phyloP scores from a whole-genome alignment of 2,888 invertebrate genomes.

The Eupeodes latifasciatus region DNA sequence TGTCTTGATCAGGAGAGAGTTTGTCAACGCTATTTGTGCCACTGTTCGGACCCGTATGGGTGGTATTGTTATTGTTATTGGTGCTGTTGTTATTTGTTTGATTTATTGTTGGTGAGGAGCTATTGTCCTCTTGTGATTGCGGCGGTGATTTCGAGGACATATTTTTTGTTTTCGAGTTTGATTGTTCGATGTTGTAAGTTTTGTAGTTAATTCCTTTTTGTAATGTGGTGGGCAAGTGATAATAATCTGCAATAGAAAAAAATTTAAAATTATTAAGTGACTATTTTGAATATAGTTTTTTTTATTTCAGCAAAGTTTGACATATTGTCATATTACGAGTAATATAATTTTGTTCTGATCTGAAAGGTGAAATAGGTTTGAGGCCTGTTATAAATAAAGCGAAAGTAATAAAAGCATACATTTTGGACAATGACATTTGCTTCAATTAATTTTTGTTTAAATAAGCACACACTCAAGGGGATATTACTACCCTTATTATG shows the following conservation, averaged over 20 bases:
- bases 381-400: too few species aligned
- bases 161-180: conserved; percentile 13
- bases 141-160: conserved; percentile 67
- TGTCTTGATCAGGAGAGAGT: conserved; percentile 87
- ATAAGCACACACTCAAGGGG: too few species aligned
- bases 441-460: too few species aligned
- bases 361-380: too few species aligned
- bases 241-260: background rate
- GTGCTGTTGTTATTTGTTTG: conserved; percentile 78
- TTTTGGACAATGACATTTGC: too few species aligned
- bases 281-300: background rate
- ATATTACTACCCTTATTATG: too few species aligned
- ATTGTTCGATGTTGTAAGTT: background rate
- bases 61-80: conserved; percentile 77
- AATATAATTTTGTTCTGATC: too few species aligned
- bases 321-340: too few species aligned
- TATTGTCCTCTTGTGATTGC: conserved; percentile 68
- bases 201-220: background rate
- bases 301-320: too few species aligned
- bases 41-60: conserved; percentile 79
- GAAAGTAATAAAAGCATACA: too few species aligned
- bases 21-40: conserved; percentile 81
- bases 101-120: conserved; percentile 53
- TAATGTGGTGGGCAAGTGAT: background rate
- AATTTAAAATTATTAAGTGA: background rate